These are phyloP conservation scores for Matsumyia berberina DNA, from an alignment of 2,888 invertebrate genomes.

Conservation along the genomic window DNA sequence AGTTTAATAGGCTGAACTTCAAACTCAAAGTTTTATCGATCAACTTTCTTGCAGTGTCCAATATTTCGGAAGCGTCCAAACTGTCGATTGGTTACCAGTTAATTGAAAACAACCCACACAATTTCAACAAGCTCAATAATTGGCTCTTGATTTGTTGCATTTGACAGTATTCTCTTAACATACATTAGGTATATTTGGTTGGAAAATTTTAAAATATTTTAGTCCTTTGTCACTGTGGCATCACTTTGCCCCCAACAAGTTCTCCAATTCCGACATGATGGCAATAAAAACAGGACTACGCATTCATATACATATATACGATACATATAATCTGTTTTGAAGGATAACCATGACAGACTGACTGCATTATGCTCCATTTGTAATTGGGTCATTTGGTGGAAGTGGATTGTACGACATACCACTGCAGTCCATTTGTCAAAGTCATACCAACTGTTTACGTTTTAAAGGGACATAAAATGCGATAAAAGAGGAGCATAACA, in stretches of 20 bases:
- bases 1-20: too few species aligned
- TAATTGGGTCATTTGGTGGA: slow-evolving; percentile 49
- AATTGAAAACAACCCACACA: too few species aligned
- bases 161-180: too few species aligned
- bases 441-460: slow-evolving; percentile 35
- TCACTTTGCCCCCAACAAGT: background rate
- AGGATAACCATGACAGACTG: slow-evolving; percentile 32
- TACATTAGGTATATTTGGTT: too few species aligned
- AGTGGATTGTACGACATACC: slow-evolving; percentile 29
- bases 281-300: slow-evolving; percentile 5
- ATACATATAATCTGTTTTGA: slow-evolving; percentile 1
- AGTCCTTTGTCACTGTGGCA: background rate
- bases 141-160: too few species aligned
- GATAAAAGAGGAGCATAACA: slow-evolving; percentile 20
- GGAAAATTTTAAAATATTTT: too few species aligned
- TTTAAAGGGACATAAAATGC: slow-evolving; percentile 30
- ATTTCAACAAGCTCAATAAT: too few species aligned
- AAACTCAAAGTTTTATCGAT: too few species aligned
- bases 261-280: background rate
- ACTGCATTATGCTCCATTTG: slow-evolving; percentile 44
- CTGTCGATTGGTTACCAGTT: too few species aligned
- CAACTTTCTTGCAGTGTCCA: too few species aligned
- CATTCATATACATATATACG: background rate
- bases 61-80: too few species aligned
- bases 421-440: slow-evolving; percentile 50